Evolutionary conservation across 2,797 vertebrate genomes (phyloP), one percentile per base, ranked within the genome.

Genomic region (Apodemus agrarius): DNA sequence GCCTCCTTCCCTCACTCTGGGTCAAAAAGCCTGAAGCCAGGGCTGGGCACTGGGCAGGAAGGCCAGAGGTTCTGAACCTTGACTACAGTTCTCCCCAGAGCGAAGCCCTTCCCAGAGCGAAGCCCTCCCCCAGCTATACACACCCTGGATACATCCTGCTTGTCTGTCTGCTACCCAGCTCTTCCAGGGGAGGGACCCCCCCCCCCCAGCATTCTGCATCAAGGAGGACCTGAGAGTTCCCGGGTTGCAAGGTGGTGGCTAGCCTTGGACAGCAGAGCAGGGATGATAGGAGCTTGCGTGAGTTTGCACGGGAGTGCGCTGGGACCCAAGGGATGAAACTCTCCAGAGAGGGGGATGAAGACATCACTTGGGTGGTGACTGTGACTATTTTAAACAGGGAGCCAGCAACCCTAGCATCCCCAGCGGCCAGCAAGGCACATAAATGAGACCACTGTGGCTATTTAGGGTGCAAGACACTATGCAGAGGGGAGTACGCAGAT

Each of bases 11-110:
- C 17, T 29, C 16, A 9, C 72, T 26, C 31, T 34, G 26, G 10
- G 1, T 43, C 21, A 57, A 9, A 9, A 92, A 29, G 63, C 61
- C 43, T n/a, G 22, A 6, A 49, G 43, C 34, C 11, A 37, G 52
- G 37, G 9, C 1, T 13, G 74, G 34, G 11, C 34, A 3, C 1
- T 13, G 0, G 4, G n/a, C 13, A 10, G 4, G 40, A 0, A 0
- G 21, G 4, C 72, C 74, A 21, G 21, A 52, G 46, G 34, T 6
- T 80, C 29, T 8, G 37, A 88, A 40, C 72, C 26, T 5, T 46
- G 74, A 43, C 43, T 2, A 0, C 2, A 40, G 57, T 34, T 80
- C 21, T 89, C 46, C 2, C 1, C 1, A n/a, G 34, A 90, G 75
- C 1, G 3, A 67, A 63, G 29, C 74, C 78, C 11, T 5, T 37